phyloP scores from a whole-genome alignment of 2,888 invertebrate genomes.

The Ptilodon capucinus region DNA sequence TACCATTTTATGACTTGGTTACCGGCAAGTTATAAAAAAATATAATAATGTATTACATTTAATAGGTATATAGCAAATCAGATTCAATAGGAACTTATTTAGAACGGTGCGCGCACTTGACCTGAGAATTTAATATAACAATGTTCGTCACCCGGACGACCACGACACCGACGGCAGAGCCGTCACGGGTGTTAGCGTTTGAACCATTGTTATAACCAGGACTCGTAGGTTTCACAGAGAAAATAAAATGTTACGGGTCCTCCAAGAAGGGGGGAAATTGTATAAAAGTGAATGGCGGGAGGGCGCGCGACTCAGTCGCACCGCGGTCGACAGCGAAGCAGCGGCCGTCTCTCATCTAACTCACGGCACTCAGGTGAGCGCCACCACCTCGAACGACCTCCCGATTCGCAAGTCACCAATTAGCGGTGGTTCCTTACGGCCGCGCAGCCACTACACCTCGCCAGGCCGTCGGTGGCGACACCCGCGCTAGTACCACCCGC shows the following conservation, averaged over 20 bases:
- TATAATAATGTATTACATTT: neutral
- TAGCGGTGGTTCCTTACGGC: slow-evolving; percentile 29
- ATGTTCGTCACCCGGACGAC: slow-evolving; percentile 40
- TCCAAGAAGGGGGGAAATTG: slow-evolving; percentile 64
- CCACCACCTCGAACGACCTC: slow-evolving; percentile 7
- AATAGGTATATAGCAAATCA: too few species aligned
- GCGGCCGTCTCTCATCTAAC: slow-evolving; percentile 36
- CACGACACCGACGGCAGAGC: slow-evolving; percentile 19
- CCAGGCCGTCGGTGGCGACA: slow-evolving; percentile 38
- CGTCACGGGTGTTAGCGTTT: slow-evolving; percentile 39
- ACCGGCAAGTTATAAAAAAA: neutral
- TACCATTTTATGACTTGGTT: too few species aligned
- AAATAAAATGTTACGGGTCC: slow-evolving; percentile 49
- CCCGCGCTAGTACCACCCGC: slow-evolving; percentile 34
- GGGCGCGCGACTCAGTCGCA: slow-evolving; percentile 70
- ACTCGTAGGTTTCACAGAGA: slow-evolving; percentile 45
- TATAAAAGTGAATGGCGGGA: slow-evolving; percentile 69
- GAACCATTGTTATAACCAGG: slow-evolving; percentile 44
- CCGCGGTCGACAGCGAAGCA: slow-evolving; percentile 52
- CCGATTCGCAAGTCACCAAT: slow-evolving; percentile 31
- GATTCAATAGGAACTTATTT: slow-evolving; percentile 5
- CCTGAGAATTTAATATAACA: slow-evolving; percentile 34
- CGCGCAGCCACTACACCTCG: slow-evolving; percentile 37
- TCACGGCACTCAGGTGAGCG: slow-evolving; percentile 46
- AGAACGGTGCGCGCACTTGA: slow-evolving; percentile 32